Base-by-base conservation (phyloP, 2,888 invertebrate species). In the Noctuana brunneofusca region DNA sequence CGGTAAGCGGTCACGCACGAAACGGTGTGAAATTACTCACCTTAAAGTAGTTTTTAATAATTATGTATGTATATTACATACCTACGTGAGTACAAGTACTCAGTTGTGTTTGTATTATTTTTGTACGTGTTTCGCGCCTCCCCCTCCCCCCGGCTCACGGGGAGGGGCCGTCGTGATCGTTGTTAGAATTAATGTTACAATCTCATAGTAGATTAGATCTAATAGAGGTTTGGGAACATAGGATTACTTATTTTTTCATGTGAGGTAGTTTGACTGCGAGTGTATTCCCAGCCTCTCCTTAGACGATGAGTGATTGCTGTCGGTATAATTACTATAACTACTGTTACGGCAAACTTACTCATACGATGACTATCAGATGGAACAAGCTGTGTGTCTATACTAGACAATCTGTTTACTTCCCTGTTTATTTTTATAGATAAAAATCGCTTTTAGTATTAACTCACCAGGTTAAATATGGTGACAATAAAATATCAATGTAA, bases 401-500 rank as follows among this genome's bases (percentile, higher is more conserved):
- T 62, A 60, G 52, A 30, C 11, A 35, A 54, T 24, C 38, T 38
- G 22, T 43, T 63, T 62, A 63, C 62, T 71, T 68, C 58, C 57
- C 24, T n/a, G 52, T 58, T 56, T 64, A 30, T 27, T 65, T 68
- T 63, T 58, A 54, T 63, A 20, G 11, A 49, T 50, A 69, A 22
- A 56, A 63, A 32, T 68, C 66, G 63, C 67, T 72, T 68, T 69
- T 76, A 79, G 74, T 69, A 63, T 72, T 80, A 79, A 79, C 77
- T 89, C 89, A 89, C 90, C 89, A 89, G 63, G 66, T 72, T 80
- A 77, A 76, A 79, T 78, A 86, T 89, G 90, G 89, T 89, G 90
- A 90, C 89, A 89, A 89, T 89, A 90, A 90, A 81, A 87, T 87
- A 88, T 87, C 86, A 86, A 73, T 90, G 88, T 89, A 89, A 73